Evolutionary conservation across 2,797 vertebrate species (phyloP).

Genomic region (Poecile montanus): DNA sequence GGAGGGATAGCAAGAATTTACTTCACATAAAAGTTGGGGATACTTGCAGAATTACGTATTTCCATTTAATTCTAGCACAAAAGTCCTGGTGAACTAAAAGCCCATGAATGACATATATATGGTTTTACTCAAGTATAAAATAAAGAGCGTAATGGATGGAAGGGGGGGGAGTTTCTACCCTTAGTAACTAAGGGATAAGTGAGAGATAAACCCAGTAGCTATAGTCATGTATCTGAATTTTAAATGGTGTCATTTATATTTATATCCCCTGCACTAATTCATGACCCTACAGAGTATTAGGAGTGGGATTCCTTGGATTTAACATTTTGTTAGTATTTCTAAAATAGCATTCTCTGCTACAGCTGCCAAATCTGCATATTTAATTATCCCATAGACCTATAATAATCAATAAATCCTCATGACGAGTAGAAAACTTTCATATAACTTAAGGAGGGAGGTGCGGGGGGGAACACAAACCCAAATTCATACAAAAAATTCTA

Average conservation of each 20-base stretch:
- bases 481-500: neutral
- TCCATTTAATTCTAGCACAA: constrained; percentile 50
- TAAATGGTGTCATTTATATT: constrained; percentile 49
- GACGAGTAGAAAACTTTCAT: constrained; percentile 65
- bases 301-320: constrained; percentile 55
- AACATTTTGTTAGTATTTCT: constrained; percentile 64
- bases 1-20: constrained; percentile 34
- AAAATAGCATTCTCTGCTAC: constrained; percentile 57
- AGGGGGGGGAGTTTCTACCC: constrained; percentile 8
- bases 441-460: neutral
- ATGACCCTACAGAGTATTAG: neutral
- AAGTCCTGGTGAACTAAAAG: constrained; percentile 25
- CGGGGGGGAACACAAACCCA: neutral
- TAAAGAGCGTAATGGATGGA: constrained; percentile 25
- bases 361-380: constrained; percentile 73
- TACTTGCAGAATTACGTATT: constrained; percentile 53
- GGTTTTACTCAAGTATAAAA: constrained; percentile 65
- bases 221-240: constrained; percentile 39
- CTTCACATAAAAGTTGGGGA: constrained; percentile 47
- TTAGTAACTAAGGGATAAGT: constrained; percentile 20
- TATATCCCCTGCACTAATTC: constrained; percentile 57
- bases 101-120: constrained; percentile 12
- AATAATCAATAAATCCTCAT: constrained; percentile 69
- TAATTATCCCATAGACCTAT: constrained; percentile 58
- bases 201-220: constrained; percentile 43